Conservation (phyloP, 2,113 vertebrate genomes). For the Lasiurus borealis region DNA sequence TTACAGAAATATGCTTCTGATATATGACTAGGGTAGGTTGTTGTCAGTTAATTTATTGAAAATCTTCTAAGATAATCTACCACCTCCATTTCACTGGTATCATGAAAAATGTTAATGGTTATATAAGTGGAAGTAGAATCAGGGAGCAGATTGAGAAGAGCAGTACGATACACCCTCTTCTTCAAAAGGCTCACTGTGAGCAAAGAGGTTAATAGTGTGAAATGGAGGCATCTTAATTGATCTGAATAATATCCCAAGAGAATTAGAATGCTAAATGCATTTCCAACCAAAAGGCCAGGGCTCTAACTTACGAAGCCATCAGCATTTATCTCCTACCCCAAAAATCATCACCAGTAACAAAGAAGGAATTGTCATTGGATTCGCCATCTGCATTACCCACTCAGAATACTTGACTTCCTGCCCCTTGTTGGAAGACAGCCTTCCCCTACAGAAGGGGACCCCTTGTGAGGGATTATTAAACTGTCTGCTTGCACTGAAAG, state of each 20-base stretch:
- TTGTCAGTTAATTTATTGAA: slow-evolving; percentile 64
- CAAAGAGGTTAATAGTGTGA: background rate
- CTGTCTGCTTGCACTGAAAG: background rate
- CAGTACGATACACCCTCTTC: background rate
- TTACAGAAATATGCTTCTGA: slow-evolving; percentile 70
- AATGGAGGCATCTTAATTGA: background rate
- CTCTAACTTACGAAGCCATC: background rate
- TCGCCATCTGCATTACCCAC: background rate
- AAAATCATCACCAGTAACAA: background rate
- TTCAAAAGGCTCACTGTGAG: background rate
- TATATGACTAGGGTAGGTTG: slow-evolving; percentile 53
- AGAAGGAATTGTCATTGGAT: background rate
- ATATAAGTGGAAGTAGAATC: background rate
- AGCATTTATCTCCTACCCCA: background rate
- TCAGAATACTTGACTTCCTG: background rate
- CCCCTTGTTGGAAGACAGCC: background rate
- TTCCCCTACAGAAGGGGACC: background rate
- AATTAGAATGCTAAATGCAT: background rate
- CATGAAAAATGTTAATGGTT: background rate
- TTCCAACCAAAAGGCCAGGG: background rate
- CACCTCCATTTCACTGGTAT: background rate
- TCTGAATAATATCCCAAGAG: background rate
- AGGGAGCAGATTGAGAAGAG: background rate
- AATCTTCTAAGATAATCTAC: slow-evolving; percentile 56
- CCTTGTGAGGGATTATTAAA: background rate